Conservation (phyloP, 2,888 invertebrate genomes). For the Lumbricus terrestris region DNA sequence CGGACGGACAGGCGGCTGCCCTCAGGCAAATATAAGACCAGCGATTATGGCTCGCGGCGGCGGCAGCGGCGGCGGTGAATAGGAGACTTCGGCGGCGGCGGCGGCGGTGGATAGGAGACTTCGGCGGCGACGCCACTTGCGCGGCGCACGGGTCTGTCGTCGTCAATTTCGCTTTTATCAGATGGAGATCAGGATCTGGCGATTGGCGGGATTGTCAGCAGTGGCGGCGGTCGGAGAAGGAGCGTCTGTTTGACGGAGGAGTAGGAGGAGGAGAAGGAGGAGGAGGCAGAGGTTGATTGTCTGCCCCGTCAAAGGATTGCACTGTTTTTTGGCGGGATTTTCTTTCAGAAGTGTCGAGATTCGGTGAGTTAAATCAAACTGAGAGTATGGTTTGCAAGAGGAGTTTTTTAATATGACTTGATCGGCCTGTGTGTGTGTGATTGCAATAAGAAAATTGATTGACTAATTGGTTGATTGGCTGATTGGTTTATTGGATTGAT, state of each 20-base stretch:
- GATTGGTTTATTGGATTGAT: too few relatives aligned
- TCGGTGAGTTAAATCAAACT: background rate
- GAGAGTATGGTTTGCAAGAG: background rate
- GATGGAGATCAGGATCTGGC: background rate
- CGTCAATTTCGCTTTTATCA: background rate
- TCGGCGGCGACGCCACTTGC: background rate
- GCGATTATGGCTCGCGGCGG: background rate
- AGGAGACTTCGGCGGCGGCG: too few relatives aligned
- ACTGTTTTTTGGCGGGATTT: background rate
- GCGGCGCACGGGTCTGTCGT: background rate
- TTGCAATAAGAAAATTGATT: too few relatives aligned
- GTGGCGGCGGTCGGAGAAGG: background rate
- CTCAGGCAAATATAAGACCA: background rate
- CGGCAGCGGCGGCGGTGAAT: too few relatives aligned
- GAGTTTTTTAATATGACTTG: too few relatives aligned
- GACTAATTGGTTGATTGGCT: too few relatives aligned
- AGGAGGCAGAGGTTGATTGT: background rate
- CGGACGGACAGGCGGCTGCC: background rate
- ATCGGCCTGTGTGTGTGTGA: too few relatives aligned
- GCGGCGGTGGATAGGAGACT: background rate
- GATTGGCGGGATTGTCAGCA: background rate
- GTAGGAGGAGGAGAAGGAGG: background rate
- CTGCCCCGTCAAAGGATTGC: background rate
- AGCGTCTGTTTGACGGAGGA: background rate
- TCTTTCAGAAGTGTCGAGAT: background rate